Base-by-base conservation (phyloP, 2,113 vertebrate species). In the Camelus dromedarius region DNA sequence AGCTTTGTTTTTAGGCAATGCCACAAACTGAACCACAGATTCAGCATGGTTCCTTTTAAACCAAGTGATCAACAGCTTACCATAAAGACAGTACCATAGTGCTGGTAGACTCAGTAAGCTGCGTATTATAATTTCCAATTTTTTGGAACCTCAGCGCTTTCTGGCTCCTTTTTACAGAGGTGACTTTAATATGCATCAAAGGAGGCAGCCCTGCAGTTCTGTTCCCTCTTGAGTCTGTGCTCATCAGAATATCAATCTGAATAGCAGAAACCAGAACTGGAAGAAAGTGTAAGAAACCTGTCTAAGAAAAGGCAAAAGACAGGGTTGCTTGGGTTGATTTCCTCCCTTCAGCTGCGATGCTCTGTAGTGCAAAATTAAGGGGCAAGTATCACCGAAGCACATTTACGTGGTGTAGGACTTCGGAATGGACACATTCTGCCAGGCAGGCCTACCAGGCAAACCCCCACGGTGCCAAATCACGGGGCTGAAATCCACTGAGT, bases 171-270 rank as follows among this genome's bases (percentile, higher is more conserved):
- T 69, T 85, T 35, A 35, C 16, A 96, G 84, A 87, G n/a, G 58
- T 81, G 22, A 90, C 54, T 96, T 92, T 86, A 96, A 91, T 85
- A 92, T 85, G 70, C 70, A 92, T 89, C 70, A 75, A 88, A 66
- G 92, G 76, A 86, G 5, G 20, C 4, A 94, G 19, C 20, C n/a
- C 38, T 48, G 24, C 69, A 54, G n/a, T 64, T 88, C 26, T 82
- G 56, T 56, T 93, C 35, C 67, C 42, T 83, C 32, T 82, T 52
- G 80, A 66, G 86, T 93, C 38, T 91, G 35, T 89, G 76, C 46
- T 94, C 79, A 54, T 89, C 84, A 73, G 52, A 95, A 86, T 95
- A 95, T 56, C 75, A 94, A 95, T 94, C 5, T 1, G 0, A 82
- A 86, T 20, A 94, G 62, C 32, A 87, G 54, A 96, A 92, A 89